Percentiles rank a stretch among this genome's conserved stretches.
Conservation (phyloP, 64 coral and sea anemone genomes). For the Actinia tenebrosa region DNA sequence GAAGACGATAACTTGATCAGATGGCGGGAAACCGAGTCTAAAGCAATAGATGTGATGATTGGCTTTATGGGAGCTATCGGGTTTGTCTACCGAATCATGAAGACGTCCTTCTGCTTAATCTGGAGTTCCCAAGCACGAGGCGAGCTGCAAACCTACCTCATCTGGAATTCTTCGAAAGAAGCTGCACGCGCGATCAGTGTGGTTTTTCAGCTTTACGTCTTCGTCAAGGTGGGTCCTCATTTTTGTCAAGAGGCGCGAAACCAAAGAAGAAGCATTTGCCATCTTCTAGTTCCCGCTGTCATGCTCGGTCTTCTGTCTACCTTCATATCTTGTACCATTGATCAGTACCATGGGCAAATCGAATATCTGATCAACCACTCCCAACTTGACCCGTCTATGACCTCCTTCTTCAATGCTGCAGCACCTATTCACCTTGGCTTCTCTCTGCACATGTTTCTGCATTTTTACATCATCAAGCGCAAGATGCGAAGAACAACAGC, state of each 20-base stretch:
- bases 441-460: conserved; percentile 28
- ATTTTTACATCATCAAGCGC: conserved; percentile 25
- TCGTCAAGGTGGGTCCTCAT: conserved; percentile 11
- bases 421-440: conserved; percentile 47
- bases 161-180: conserved; percentile 28
- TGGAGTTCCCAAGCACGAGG: neutral
- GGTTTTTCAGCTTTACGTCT: conserved; percentile 25
- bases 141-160: neutral
- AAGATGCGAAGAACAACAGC: neutral
- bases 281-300: conserved; percentile 24
- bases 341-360: conserved; percentile 17
- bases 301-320: conserved; percentile 19
- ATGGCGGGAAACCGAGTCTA: neutral
- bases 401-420: conserved; percentile 14
- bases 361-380: neutral
- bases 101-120: neutral
- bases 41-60: neutral
- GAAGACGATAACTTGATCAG: neutral
- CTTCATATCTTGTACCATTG: conserved; percentile 12
- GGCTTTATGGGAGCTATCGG: conserved; percentile 22
- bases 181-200: neutral
- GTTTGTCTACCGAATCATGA: conserved; percentile 7
- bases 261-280: neutral
- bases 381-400: neutral
- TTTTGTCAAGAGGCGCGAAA: conserved; percentile 16